Percentiles rank a stretch among this genome's conserved stretches.
Evolutionary conservation across 2,888 invertebrate species (phyloP).

Genomic region (Dichetophora obliterata): DNA sequence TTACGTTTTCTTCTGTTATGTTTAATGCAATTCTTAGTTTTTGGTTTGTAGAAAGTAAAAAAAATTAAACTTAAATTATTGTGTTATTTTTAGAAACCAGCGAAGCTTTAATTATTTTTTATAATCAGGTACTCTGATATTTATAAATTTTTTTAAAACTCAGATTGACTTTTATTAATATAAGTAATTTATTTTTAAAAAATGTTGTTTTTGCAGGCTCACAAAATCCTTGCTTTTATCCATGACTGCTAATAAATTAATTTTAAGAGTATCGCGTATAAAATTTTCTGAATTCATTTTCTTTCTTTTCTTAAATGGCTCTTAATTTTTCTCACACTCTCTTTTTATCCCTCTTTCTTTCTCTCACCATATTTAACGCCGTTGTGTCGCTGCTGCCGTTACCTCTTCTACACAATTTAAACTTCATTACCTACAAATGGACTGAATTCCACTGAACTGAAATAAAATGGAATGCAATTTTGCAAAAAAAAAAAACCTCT

Average conservation of each 20-base stretch:
- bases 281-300: not conserved
- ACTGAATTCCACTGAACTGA: not conserved
- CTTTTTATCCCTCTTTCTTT: not conserved
- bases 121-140: too few relatives aligned
- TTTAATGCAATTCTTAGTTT: too few relatives aligned
- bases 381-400: not conserved
- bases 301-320: not conserved
- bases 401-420: not conserved
- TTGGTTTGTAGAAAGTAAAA: too few relatives aligned
- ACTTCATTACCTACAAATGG: slow-evolving; percentile 20
- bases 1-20: too few relatives aligned
- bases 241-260: too few relatives aligned
- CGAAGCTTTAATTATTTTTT: too few relatives aligned
- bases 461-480: slow-evolving; percentile 25
- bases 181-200: not conserved
- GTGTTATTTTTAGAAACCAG: too few relatives aligned
- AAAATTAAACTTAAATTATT: not conserved
- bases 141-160: not conserved
- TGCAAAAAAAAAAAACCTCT: not conserved
- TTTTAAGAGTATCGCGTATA: too few relatives aligned
- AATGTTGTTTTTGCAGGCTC: not conserved
- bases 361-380: not conserved
- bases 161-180: not conserved
- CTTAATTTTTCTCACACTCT: not conserved
- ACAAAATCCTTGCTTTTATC: not conserved